These are phyloP conservation scores for Apteryx mantelli DNA, from an alignment of 2,113 vertebrate genomes.

Conservation along the genomic window DNA sequence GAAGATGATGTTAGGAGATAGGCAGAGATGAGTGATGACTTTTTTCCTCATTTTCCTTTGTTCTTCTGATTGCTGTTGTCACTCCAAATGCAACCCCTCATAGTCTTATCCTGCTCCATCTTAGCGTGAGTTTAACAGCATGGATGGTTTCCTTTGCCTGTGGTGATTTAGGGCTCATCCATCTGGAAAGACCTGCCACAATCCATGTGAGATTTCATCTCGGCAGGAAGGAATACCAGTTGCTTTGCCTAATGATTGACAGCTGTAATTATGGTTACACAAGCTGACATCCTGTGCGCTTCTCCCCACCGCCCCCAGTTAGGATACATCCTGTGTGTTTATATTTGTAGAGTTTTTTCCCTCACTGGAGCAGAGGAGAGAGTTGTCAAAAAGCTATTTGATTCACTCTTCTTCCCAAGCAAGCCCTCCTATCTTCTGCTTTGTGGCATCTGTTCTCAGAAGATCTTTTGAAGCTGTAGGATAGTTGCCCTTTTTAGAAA, in stretches of 20 bases:
- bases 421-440: not conserved
- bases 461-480: not conserved
- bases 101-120: slow-evolving; percentile 46
- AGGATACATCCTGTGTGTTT: slow-evolving; percentile 23
- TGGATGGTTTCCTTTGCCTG: slow-evolving; percentile 41
- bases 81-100: not conserved
- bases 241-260: slow-evolving; percentile 44
- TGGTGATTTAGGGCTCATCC: slow-evolving; percentile 48
- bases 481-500: not conserved
- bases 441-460: not conserved
- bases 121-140: slow-evolving; percentile 3
- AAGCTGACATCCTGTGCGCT: not conserved
- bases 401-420: not conserved
- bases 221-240: slow-evolving; percentile 25
- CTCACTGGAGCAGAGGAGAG: not conserved
- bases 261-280: slow-evolving; percentile 53
- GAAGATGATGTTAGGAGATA: not conserved
- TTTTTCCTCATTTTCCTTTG: not conserved
- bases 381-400: not conserved
- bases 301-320: not conserved
- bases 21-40: not conserved
- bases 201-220: not conserved
- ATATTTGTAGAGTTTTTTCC: not conserved
- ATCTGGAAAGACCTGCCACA: slow-evolving; percentile 34
- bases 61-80: slow-evolving; percentile 21